phyloP scores from a whole-genome alignment of 2,888 invertebrate species.

The Linnaemya vulpina region DNA sequence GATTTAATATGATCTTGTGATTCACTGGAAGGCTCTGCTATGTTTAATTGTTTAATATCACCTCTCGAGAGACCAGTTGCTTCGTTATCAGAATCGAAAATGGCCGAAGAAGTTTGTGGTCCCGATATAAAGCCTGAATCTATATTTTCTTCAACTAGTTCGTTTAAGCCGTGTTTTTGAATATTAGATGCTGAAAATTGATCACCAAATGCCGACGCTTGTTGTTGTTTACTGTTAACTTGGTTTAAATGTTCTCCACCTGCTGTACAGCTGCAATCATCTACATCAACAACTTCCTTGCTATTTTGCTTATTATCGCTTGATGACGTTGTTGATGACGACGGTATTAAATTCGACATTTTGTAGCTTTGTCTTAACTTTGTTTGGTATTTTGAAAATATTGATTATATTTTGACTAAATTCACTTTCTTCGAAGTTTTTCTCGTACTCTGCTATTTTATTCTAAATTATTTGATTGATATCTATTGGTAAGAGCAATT shows the following conservation, averaged over 20 bases:
- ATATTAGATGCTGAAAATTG: slow-evolving; percentile 28
- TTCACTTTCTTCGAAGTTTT: slow-evolving; percentile 21
- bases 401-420: slow-evolving; percentile 30
- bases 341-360: slow-evolving; percentile 79
- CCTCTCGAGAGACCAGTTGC: slow-evolving; percentile 57
- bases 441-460: not conserved
- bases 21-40: slow-evolving; percentile 47
- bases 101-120: slow-evolving; percentile 78
- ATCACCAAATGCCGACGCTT: slow-evolving; percentile 60
- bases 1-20: slow-evolving; percentile 51
- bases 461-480: not conserved
- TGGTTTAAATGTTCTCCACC: slow-evolving; percentile 67
- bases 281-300: slow-evolving; percentile 75
- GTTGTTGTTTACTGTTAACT: slow-evolving; percentile 73
- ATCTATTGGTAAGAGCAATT: not conserved
- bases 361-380: slow-evolving; percentile 73
- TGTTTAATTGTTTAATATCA: slow-evolving; percentile 58
- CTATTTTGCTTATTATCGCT: slow-evolving; percentile 77
- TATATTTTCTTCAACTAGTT: slow-evolving; percentile 74
- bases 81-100: slow-evolving; percentile 46
- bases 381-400: slow-evolving; percentile 60
- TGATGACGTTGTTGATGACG: slow-evolving; percentile 75
- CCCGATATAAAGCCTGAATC: slow-evolving; percentile 84
- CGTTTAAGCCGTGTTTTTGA: slow-evolving; percentile 16
- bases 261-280: slow-evolving; percentile 76